Evolutionary conservation across 2,888 invertebrate genomes (phyloP), one percentile per base, ranked within the genome.

Genomic region (Euplagia quadripunctaria): DNA sequence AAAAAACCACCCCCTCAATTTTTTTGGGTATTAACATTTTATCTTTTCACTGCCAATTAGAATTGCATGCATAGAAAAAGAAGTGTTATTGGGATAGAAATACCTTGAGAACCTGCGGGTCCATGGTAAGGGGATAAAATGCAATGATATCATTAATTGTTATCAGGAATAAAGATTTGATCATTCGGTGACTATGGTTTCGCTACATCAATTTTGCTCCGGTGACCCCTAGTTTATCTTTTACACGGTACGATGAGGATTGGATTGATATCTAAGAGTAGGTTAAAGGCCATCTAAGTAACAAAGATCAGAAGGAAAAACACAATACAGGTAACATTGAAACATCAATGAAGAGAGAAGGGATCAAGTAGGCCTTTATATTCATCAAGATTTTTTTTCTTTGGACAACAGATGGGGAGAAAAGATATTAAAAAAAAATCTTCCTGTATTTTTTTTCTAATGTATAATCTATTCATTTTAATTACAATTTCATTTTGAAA

Each of bases 91-190:
- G 94, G 95, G 95, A 95, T 86, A 93, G 89, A 94, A 95, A 93
- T 96, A 96, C 96, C 96, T 96, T 96, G 94, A 96, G 96, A 96
- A 96, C 96, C 96, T 96, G 96, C 94, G 88, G 95, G 94, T 96
- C 96, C 96, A 83, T 92, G 94, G 94, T 95, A 88, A 93, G 91
- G 93, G 91, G 94, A 91, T 94, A 91, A 94, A 96, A 96, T 94
- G 95, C 94, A 95, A 95, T 92, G 91, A 92, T 84, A 94, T 92
- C 85, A 94, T 95, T 94, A 94, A 94, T 95, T 91, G 94, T 90
- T 88, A 91, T 94, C 89, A 95, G 96, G 94, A 92, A 92, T 46
- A 88, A 84, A 89, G 88, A 88, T 86, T 88, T 88, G 83, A 88
- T 88, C 87, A 87, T 89, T 87, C 81, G 79, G 86, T 86, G 85